A percentile compares a stretch with the other conserved stretches of the same genome.
Evolutionary conservation across 1,140 invertebrate genomes (phyloP).

Genomic region (Melipona quadrifasciata): DNA sequence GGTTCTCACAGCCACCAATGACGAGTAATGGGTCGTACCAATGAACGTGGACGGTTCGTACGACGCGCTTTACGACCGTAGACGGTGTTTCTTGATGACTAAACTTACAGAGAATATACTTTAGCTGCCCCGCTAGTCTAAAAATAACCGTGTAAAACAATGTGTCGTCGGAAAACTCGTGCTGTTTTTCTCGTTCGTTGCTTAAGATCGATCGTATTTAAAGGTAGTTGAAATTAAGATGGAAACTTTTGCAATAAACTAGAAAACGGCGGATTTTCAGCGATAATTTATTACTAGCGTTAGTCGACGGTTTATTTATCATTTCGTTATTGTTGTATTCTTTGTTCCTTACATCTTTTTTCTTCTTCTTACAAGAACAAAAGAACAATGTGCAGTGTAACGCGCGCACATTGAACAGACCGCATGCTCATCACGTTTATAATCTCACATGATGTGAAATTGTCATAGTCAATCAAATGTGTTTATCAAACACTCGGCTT

Average conservation of each 20-base stretch:
- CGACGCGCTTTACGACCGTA: slow-evolving; percentile 30
- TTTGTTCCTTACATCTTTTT: neutral
- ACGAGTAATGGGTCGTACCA: slow-evolving; percentile 35
- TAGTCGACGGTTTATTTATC: neutral
- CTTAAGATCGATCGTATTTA: neutral
- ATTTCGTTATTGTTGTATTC: neutral
- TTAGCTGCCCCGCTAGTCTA: slow-evolving; percentile 46
- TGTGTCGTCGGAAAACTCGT: neutral
- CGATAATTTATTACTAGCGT: neutral
- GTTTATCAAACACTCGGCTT: slow-evolving; percentile 11
- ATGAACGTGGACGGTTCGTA: slow-evolving; percentile 1
- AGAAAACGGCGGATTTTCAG: neutral
- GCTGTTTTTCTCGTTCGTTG: neutral
- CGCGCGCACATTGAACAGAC: neutral
- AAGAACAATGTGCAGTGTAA: neutral
- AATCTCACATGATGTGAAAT: neutral
- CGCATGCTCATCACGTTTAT: neutral
- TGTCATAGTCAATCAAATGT: neutral
- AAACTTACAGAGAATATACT: slow-evolving; percentile 47
- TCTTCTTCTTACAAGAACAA: neutral
- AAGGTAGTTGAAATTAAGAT: neutral
- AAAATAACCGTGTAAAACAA: slow-evolving; percentile 54
- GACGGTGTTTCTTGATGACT: slow-evolving; percentile 34
- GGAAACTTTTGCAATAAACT: neutral
- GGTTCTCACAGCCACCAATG: slow-evolving; percentile 53